A percentile compares a stretch with the other conserved stretches of the same genome.
Evolutionary conservation across 2,888 invertebrate genomes (phyloP).

Genomic region (Drosophila pseudotakahashii): DNA sequence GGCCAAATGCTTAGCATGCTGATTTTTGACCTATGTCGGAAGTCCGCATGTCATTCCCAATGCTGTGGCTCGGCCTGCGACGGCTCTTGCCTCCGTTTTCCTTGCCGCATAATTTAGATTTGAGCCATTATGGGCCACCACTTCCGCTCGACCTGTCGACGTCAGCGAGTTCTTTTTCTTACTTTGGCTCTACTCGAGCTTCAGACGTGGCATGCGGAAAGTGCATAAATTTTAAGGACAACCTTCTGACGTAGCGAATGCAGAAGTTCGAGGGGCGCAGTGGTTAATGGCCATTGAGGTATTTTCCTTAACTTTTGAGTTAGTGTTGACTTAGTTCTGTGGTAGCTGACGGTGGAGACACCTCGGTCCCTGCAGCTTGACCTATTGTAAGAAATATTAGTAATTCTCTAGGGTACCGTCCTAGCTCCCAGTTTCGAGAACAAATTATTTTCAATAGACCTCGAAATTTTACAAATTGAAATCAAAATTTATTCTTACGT

Average conservation of each 20-base stretch:
- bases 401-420: no score
- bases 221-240: slow-evolving; percentile 72
- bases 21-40: slow-evolving; percentile 77
- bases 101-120: slow-evolving; percentile 77
- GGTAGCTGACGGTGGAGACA: neutral
- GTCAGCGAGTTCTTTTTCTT: slow-evolving; percentile 14
- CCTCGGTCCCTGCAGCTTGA: no score
- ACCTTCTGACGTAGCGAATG: slow-evolving; percentile 61
- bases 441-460: no score
- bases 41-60: slow-evolving; percentile 74
- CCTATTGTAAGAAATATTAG: no score
- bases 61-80: slow-evolving; percentile 23
- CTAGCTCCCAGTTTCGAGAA: no score
- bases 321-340: slow-evolving; percentile 58
- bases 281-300: slow-evolving; percentile 56
- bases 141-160: slow-evolving; percentile 60
- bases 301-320: slow-evolving; percentile 71
- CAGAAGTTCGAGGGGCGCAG: slow-evolving; percentile 30
- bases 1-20: slow-evolving; percentile 66
- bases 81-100: slow-evolving; percentile 16
- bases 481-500: no score
- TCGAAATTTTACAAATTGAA: no score
- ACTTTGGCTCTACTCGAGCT: neutral
- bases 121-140: slow-evolving; percentile 71
- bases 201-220: slow-evolving; percentile 60